Evolutionary conservation across 2,113 vertebrate genomes (phyloP).

Genomic region (Leiothrix lutea): DNA sequence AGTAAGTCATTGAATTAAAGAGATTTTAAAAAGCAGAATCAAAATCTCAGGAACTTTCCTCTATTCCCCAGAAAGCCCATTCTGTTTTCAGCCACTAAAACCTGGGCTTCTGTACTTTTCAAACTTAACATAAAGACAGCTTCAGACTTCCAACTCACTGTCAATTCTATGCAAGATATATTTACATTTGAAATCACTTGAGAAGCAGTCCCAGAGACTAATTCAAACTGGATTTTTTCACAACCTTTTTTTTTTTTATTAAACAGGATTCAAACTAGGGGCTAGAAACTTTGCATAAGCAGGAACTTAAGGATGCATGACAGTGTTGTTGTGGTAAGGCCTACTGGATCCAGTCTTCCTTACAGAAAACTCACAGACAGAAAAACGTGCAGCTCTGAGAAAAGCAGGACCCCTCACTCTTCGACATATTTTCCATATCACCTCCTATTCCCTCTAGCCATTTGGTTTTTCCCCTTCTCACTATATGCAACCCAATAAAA

Average conservation of each 20-base stretch:
- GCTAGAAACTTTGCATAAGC: not conserved
- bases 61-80: not conserved
- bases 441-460: not conserved
- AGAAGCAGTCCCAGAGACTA: not conserved
- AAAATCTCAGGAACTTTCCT: not conserved
- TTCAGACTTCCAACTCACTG: not conserved
- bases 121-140: not conserved
- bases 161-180: not conserved
- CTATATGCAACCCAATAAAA: not conserved
- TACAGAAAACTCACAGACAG: not conserved
- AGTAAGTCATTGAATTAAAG: not conserved
- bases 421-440: not conserved
- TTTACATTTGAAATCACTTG: not conserved
- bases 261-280: not conserved
- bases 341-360: not conserved
- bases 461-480: not conserved
- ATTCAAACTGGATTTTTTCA: not conserved
- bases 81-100: not conserved
- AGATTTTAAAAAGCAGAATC: not conserved
- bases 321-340: not conserved
- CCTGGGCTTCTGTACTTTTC: not conserved
- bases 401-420: not conserved
- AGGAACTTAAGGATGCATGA: not conserved
- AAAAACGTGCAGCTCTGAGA: not conserved
- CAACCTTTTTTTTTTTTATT: not conserved